Evolutionary conservation across 2,888 invertebrate genomes (phyloP), one percentile per base, ranked within the genome.

Genomic region (Perizoma flavofasciatum): DNA sequence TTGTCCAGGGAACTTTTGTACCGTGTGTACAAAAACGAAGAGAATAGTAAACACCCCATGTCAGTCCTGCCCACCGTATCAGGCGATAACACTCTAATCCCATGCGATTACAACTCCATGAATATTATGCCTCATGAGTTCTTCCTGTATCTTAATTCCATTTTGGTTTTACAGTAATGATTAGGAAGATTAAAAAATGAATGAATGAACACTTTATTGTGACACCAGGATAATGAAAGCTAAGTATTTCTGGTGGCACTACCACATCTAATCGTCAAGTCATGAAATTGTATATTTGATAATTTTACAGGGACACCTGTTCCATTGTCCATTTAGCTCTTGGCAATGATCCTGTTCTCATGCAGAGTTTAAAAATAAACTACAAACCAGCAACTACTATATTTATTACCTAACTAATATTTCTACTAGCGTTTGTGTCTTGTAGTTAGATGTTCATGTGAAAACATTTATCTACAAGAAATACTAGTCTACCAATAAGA

Each of bases 31-130:
- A 73, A n/a, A n/a, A 65, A 70, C 64, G 61, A 61, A 71, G 63
- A 44, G 22, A 37, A 11, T 45, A 37, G 43, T 10, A 44, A 45
- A 45, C 58, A 54, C 61, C 68, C 66, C 52, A 49, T 49, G 46
- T 39, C 39, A 32, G 22, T 69, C 68, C 77, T 65, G 75, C 84
- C 85, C 82, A 77, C 77, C 73, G 72, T 81, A 88, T 82, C 81
- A 77, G 78, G 75, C 78, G 72, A 86, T 87, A 85, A 83, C 83
- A 84, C 89, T 86, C 85, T 85, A 89, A 90, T 88, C 88, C 87
- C 82, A 72, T 78, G 79, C 75, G 83, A 86, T 87, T 79, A 92
- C 86, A 85, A 83, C 77, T 66, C 78, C 69, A 66, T 72, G 65
- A 67, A 66, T 59, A 46, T 59, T 69, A 81, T 77, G 84, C 82